A percentile compares a stretch with the other conserved stretches of the same genome.
Evolutionary conservation across 1,140 invertebrate genomes (phyloP).

Genomic region (Drosophila cardini): DNA sequence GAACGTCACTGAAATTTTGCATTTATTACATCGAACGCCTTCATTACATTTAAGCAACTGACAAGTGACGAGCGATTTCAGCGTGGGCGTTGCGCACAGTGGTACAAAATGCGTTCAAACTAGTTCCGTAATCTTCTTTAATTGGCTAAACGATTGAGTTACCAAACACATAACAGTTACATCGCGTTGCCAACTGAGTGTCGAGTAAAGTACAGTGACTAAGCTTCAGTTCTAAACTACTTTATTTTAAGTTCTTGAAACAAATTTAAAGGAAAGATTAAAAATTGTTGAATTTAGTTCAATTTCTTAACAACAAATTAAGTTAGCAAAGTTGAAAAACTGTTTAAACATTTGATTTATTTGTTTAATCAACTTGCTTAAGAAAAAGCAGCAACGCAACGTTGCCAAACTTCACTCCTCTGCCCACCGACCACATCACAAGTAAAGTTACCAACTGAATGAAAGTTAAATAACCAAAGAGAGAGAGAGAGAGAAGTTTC

Average conservation of each 20-base stretch:
- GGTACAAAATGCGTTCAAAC: constrained; percentile 25
- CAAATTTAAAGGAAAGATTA: no score
- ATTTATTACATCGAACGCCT: constrained; percentile 81
- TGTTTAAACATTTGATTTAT: no score
- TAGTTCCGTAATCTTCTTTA: neutral
- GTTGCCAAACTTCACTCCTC: neutral
- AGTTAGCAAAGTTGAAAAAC: no score
- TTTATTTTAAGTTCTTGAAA: no score
- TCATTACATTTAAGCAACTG: constrained; percentile 75
- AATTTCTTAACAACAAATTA: no score
- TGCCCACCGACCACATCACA: neutral
- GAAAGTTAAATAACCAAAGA: neutral
- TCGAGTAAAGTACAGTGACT: no score
- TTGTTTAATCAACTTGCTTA: no score
- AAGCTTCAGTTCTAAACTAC: no score
- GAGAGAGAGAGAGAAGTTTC: neutral
- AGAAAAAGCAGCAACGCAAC: neutral
- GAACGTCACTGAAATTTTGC: constrained; percentile 79
- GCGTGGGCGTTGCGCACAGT: constrained; percentile 57
- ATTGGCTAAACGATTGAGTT: constrained; percentile 7
- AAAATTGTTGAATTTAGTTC: no score
- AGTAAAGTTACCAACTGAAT: neutral
- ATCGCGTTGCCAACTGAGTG: neutral
- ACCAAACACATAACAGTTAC: constrained; percentile 2
- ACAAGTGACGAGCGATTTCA: constrained; percentile 64